Base-by-base conservation (phyloP, 1,140 invertebrate species). In the Leptopilina clavipes region DNA sequence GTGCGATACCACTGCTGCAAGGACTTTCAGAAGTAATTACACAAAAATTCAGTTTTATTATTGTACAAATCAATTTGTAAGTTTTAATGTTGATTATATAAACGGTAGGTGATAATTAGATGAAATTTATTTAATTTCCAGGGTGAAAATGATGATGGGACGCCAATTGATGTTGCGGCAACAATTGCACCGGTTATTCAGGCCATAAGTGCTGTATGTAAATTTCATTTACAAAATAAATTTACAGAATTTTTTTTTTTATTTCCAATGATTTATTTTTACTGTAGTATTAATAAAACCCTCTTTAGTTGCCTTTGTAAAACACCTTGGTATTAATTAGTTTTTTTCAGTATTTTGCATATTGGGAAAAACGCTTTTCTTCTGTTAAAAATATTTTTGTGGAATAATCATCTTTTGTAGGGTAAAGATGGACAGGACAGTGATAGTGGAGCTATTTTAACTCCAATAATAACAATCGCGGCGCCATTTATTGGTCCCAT, bases 401-500 rank as follows among this genome's bases (percentile, higher is more conserved):
- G 8, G 9, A 44, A 7, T 11, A 44, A 5, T 14, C 8, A 14
- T 44, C 40, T 74, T 77, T 78, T 76, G 17, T 72, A 90, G 89
- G 89, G 86, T 1, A 78, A 76, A 17, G 81, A 87, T 40, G 89
- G 89, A 0, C 10, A 80, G 76, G 86, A 85, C 0, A 89, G 86
- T 73, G 88, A 90, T 44, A 78, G 87, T 7, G 85, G 76, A 3
- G 88, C 87, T 0, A 74, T 90, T 52, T 45, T 89, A 52, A 84
- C 84, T 7, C 89, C 89, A 2, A 5, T 89, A 6, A 48, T 90
- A 45, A 77, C 84, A 11, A 52, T 90, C 0, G 37, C 86, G 17
- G 87, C 81, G 0, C 89, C 89, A 2, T 74, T 90, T 6, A 85
- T 87, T 40, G 88, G 89, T 0, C 89, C 89, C 0, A 73, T 91